phyloP scores from a whole-genome alignment of 2,888 invertebrate species.

The Caenorhabditis sp. region DNA sequence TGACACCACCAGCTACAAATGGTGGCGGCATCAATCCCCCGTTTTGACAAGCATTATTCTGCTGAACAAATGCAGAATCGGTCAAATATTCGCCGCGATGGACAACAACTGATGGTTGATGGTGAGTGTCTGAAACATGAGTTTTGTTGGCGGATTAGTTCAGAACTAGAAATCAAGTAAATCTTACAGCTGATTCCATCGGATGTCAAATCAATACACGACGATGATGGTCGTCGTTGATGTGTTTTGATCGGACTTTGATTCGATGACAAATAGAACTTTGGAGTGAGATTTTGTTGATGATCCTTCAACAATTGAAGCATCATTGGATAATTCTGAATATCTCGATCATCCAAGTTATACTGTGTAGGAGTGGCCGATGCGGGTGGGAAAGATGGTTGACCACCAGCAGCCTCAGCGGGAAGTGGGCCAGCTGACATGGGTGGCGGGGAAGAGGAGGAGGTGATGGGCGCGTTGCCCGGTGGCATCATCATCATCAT shows the following conservation, averaged over 20 bases:
- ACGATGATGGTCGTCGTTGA: conserved; percentile 39
- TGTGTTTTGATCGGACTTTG: conserved; percentile 10
- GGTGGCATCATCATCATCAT: background rate
- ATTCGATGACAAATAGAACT: background rate
- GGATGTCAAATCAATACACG: conserved; percentile 42
- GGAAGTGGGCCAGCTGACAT: conserved; percentile 41
- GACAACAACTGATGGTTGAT: background rate
- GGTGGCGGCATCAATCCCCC: conserved; percentile 7
- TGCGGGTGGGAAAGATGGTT: conserved; percentile 52
- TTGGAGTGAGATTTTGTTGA: conserved; percentile 16
- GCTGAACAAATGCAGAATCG: conserved; percentile 41
- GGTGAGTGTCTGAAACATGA: background rate
- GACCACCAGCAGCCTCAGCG: conserved; percentile 49
- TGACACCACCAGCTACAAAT: background rate
- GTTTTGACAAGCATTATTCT: conserved; percentile 18
- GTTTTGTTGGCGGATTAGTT: background rate
- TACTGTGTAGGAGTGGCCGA: conserved; percentile 49
- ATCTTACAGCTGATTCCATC: conserved; percentile 16
- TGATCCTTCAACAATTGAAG: conserved; percentile 49
- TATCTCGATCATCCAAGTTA: conserved; percentile 24
- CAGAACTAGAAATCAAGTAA: too few relatives aligned
- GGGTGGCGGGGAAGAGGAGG: conserved; percentile 8
- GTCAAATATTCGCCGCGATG: conserved; percentile 18
- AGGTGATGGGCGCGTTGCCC: background rate
- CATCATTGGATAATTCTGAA: conserved; percentile 54